These are phyloP conservation scores for Pangasius krempfi DNA, from an alignment of 2,797 vertebrate genomes.

Conservation along the genomic window DNA sequence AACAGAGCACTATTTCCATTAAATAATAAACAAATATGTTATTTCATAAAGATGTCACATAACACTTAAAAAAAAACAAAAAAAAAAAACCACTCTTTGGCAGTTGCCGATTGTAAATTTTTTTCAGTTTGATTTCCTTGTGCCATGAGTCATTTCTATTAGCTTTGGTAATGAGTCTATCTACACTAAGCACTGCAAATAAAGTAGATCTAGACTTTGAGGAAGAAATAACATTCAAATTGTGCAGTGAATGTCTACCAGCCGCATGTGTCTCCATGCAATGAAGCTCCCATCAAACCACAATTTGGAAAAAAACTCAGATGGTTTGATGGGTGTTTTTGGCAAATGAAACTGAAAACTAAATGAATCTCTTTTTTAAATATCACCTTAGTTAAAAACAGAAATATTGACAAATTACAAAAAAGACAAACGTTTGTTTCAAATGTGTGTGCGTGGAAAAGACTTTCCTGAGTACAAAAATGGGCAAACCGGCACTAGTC, in stretches of 20 bases:
- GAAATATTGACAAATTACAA: constrained; percentile 25
- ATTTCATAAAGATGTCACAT: constrained; percentile 2
- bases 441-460: constrained; percentile 71
- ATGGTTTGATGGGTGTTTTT: constrained; percentile 31
- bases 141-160: constrained; percentile 44
- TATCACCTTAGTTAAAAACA: constrained; percentile 31
- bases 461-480: constrained; percentile 98
- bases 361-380: constrained; percentile 11
- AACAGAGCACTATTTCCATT: constrained; percentile 11
- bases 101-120: constrained; percentile 20
- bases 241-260: constrained; percentile 44
- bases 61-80: neutral
- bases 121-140: constrained; percentile 38
- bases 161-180: constrained; percentile 57
- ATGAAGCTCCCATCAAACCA: constrained; percentile 16
- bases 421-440: constrained; percentile 44
- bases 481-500: constrained; percentile 78
- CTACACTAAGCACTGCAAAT: constrained; percentile 79
- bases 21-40: constrained; percentile 2
- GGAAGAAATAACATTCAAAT: constrained; percentile 88
- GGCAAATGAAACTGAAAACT: constrained; percentile 42
- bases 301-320: neutral
- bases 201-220: constrained; percentile 71
- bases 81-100: constrained; percentile 43
- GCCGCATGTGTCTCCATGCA: constrained; percentile 41